Evolutionary conservation across 2,797 vertebrate genomes (phyloP), one percentile per base, ranked within the genome.

Genomic region (Peromyscus melanophrys): DNA sequence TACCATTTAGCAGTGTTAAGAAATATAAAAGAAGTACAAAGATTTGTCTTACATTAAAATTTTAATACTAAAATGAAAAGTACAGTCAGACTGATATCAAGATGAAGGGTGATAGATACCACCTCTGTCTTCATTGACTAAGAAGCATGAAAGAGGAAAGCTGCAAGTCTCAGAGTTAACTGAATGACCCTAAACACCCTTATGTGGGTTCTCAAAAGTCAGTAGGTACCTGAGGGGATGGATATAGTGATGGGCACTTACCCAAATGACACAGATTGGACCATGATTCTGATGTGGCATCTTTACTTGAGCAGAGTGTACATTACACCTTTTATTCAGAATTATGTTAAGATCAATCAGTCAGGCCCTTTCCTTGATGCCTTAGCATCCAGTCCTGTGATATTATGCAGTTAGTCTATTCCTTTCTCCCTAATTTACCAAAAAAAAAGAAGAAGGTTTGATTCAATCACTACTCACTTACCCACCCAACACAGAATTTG

Each of bases 1-100:
- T 89, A 81, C 4, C 76, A 95, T 90, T 88, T 86, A 86, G 40
- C 95, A 73, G 73, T 65, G 69, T 95, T 13, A 94, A 96, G 80
- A 1, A 31, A 27, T 57, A 43, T 34, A 93, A 95, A 92, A 83
- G 34, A 94, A 76, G 27, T 25, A 27, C 67, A 86, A 87, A 82
- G 43, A 80, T 49, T 37, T 84, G 10, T 88, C 75, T 96, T 78
- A 86, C 63, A 85, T 71, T 91, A 95, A 87, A 82, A 89, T 13
- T 73, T 9, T 43, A 61, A 89, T 4, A 83, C 0, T 71, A 34
- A 92, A 92, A 81, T 46, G 25, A 71, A 97, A 83, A 71, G 12
- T 78, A 96, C 5, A 67, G 52, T 52, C 49, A 90, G 93, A 40
- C 31, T 59, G 29, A 87, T 61, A 89, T 40, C 40, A 84, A 94